Evolutionary conservation across 2,797 vertebrate species (phyloP), one percentile per base, ranked within the genome.

Genomic region (Paramormyrops hopkinsi): DNA sequence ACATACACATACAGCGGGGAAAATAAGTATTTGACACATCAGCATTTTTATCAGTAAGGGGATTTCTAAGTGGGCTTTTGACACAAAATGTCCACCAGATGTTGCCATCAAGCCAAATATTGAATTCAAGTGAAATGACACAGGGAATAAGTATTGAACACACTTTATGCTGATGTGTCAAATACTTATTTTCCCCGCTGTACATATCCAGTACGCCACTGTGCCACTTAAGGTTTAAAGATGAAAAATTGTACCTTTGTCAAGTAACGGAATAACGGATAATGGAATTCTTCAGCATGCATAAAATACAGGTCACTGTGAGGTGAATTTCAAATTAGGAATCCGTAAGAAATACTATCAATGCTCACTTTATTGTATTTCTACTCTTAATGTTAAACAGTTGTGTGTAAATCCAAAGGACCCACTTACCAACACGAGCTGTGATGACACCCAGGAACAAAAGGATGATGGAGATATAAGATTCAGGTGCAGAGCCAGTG

Each of bases 401-500:
- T 17, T 19, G 41, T 17, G 76, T 41, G n/a, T 82, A 17, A 33
- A n/a, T 82, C 17, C 76, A 46, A 73, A 4, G 25, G 65, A 37
- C 3, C 29, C 65, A 93, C 96, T 96, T 92, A 97, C 96, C 94
- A 8, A 96, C 95, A 90, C 96, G 96, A 33, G 96, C 96, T 56
- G 96, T 95, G 91, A 97, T 97, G 92, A 97, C 96, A 2, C 95
- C 97, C 69, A 95, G 91, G 92, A 97, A 97, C 90, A 97, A 93
- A 91, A 97, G 92, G 91, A 95, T 96, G 89, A 96, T 96, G 90
- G 96, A 97, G 90, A 95, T 90, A 46, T 96, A 97, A 62, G 96
- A 97, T 41, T 97, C 95, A 0, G 96, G 96, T 0, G 92, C 92
- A 48, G 93, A 92, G 2, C 93, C 94, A 1, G 94, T 92, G 25